phyloP scores from a whole-genome alignment of 2,888 invertebrate species.

The Tinea trinotella region DNA sequence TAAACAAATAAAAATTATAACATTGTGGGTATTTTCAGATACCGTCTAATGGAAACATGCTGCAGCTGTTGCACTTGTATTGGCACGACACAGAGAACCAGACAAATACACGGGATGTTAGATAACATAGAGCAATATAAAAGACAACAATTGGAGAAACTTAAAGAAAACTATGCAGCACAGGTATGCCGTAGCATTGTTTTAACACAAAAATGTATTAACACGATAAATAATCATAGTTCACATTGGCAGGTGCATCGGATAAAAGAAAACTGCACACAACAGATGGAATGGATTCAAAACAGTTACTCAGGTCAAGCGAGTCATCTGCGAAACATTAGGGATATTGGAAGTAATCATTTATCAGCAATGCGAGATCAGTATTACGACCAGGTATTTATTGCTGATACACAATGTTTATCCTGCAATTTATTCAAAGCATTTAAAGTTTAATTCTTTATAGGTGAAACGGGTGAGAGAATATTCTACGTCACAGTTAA shows the following conservation, averaged over 20 bases:
- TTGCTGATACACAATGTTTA: not conserved
- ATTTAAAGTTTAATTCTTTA: slow-evolving; percentile 27
- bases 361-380: slow-evolving; percentile 89
- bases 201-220: not conserved
- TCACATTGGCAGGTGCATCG: slow-evolving; percentile 75
- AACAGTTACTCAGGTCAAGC: slow-evolving; percentile 92
- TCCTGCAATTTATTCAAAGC: not conserved
- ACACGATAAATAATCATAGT: slow-evolving; percentile 2
- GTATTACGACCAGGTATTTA: slow-evolving; percentile 89
- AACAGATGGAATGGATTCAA: slow-evolving; percentile 95
- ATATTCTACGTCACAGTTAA: slow-evolving; percentile 91
- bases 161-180: slow-evolving; percentile 92
- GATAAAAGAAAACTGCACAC: slow-evolving; percentile 93
- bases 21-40: slow-evolving; percentile 69
- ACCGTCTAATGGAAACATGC: slow-evolving; percentile 80
- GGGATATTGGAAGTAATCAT: slow-evolving; percentile 93
- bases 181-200: slow-evolving; percentile 71
- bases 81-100: slow-evolving; percentile 81
- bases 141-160: slow-evolving; percentile 87
- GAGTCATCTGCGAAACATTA: slow-evolving; percentile 87
- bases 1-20: slow-evolving; percentile 21
- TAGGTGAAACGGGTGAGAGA: slow-evolving; percentile 93
- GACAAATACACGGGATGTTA: slow-evolving; percentile 89
- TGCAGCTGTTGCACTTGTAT: slow-evolving; percentile 84
- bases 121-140: slow-evolving; percentile 94